phyloP scores from a whole-genome alignment of 2,888 invertebrate genomes.

The Sarcophaga rosellei region DNA sequence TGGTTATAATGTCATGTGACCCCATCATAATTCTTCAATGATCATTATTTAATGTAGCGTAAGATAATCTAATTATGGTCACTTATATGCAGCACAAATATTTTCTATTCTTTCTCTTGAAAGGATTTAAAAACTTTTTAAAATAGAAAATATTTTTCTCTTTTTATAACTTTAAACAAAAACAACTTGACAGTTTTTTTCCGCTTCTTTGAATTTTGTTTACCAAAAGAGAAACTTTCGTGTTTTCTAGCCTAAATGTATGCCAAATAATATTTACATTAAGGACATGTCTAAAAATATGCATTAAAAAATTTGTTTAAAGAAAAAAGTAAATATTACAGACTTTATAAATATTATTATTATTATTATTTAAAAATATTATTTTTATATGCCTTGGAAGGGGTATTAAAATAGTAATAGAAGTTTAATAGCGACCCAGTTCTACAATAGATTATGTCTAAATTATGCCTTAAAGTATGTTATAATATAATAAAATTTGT shows the following conservation, averaged over 20 bases:
- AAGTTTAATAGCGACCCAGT: too few relatives aligned
- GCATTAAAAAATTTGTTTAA: conserved; percentile 37
- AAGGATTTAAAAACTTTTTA: not conserved
- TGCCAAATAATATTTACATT: conserved; percentile 42
- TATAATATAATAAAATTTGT: not conserved
- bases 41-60: conserved; percentile 75
- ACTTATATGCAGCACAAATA: conserved; percentile 74
- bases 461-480: too few relatives aligned
- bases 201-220: not conserved
- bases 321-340: conserved; percentile 36
- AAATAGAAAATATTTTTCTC: not conserved
- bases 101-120: not conserved
- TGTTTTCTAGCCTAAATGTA: conserved; percentile 52
- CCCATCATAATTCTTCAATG: conserved; percentile 59
- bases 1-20: conserved; percentile 62
- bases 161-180: conserved; percentile 8
- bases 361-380: too few relatives aligned
- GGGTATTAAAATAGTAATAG: too few relatives aligned
- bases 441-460: too few relatives aligned
- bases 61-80: conserved; percentile 81
- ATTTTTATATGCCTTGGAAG: too few relatives aligned
- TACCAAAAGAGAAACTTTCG: conserved; percentile 2
- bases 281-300: conserved; percentile 20
- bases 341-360: not conserved
- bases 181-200: conserved; percentile 35